Percentiles rank a stretch among this genome's conserved stretches.
Conservation (phyloP, 2,888 invertebrate genomes). For the Tolmerus cingulatus region DNA sequence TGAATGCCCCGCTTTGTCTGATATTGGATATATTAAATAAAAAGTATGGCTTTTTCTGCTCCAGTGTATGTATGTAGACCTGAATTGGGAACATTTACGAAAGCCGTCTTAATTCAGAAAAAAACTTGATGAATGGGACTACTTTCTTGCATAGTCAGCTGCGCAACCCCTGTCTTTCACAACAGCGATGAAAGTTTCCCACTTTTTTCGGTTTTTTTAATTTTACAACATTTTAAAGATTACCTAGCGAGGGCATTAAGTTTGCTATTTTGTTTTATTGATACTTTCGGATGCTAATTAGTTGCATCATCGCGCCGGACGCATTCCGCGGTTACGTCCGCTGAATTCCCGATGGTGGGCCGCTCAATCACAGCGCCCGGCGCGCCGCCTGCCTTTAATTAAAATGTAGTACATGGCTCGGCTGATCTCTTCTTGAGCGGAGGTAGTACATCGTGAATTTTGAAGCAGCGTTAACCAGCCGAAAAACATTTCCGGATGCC, state of each 20-base stretch:
- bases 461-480: not conserved
- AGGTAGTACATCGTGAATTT: not conserved
- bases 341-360: not conserved
- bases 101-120: not conserved
- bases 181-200: not conserved
- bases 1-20: not conserved
- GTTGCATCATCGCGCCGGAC: not conserved
- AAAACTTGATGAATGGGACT: not conserved
- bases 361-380: not conserved
- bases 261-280: not conserved
- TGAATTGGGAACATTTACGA: not conserved
- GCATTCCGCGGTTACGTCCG: not conserved
- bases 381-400: not conserved
- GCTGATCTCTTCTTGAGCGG: constrained; percentile 4
- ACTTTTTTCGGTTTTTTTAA: not conserved
- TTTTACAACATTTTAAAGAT: not conserved
- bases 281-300: not conserved
- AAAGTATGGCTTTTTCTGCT: not conserved
- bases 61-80: not conserved
- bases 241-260: not conserved
- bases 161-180: not conserved
- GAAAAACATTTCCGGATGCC: constrained; percentile 11
- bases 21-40: not conserved
- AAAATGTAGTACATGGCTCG: not conserved
- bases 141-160: not conserved